These are phyloP conservation scores for Vimba vimba DNA, from an alignment of 2,113 vertebrate genomes.

Conservation along the genomic window DNA sequence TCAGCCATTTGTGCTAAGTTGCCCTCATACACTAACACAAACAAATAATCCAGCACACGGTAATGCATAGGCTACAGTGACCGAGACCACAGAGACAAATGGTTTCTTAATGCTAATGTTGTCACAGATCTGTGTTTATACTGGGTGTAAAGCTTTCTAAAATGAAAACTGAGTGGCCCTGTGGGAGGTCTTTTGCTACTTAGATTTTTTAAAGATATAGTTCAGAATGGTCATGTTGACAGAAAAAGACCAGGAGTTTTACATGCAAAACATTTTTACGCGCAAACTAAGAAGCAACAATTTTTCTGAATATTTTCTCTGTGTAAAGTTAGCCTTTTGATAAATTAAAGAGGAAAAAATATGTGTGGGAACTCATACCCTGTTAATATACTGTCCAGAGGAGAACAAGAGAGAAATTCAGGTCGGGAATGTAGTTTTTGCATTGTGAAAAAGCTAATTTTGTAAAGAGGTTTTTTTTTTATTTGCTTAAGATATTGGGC, in stretches of 20 bases:
- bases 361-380: neutral
- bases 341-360: neutral
- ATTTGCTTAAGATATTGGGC: neutral
- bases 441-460: neutral
- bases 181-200: slow-evolving; percentile 6
- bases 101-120: slow-evolving; percentile 34
- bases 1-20: neutral
- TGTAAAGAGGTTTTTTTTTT: neutral
- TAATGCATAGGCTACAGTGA: neutral
- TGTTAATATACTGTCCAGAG: neutral
- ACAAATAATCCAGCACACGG: slow-evolving; percentile 11
- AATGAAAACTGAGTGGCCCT: neutral
- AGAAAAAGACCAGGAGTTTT: slow-evolving; percentile 31
- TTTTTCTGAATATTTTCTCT: neutral
- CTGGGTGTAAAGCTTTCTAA: slow-evolving; percentile 6
- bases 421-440: neutral
- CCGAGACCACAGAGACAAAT: slow-evolving; percentile 30
- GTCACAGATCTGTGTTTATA: slow-evolving; percentile 8
- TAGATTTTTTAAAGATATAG: neutral
- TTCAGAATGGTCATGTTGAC: slow-evolving; percentile 5
- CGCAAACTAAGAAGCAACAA: neutral
- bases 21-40: neutral
- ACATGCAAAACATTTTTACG: neutral
- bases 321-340: neutral
- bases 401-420: neutral